Evolutionary conservation across 2,888 invertebrate genomes (phyloP).

Genomic region (Lasioglossum lativentre): DNA sequence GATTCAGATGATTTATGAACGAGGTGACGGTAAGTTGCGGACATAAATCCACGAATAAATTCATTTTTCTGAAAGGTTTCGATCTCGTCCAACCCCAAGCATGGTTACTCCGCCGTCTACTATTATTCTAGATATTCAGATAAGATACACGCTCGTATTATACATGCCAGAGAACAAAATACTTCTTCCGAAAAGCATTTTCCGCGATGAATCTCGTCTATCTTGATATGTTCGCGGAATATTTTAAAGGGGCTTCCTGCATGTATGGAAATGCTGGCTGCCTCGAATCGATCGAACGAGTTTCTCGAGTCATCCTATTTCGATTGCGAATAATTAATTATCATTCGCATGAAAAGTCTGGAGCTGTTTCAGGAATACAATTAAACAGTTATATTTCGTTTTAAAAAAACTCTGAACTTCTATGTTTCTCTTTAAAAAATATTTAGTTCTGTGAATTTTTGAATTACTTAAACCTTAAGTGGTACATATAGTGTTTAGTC

Average conservation of each 20-base stretch:
- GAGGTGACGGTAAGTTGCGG: constrained; percentile 73
- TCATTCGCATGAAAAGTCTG: no score
- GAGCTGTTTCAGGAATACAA: no score
- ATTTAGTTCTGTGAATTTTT: no score
- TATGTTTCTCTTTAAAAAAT: no score
- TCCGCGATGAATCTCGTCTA: not conserved
- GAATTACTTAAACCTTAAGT: no score
- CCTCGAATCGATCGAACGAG: not conserved
- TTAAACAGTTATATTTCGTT: no score
- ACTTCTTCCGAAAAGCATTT: constrained; percentile 9
- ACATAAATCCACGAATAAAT: constrained; percentile 80
- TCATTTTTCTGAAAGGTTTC: constrained; percentile 82
- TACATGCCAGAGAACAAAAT: constrained; percentile 37
- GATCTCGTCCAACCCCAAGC: constrained; percentile 63
- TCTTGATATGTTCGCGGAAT: not conserved
- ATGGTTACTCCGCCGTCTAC: constrained; percentile 38
- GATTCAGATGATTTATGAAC: constrained; percentile 76
- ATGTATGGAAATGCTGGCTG: not conserved
- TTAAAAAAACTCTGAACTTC: no score
- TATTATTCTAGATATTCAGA: constrained; percentile 41
- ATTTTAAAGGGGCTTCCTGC: not conserved
- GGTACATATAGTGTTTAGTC: no score
- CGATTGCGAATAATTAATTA: no score
- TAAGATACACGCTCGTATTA: constrained; percentile 39
- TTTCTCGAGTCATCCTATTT: not conserved